Evolutionary conservation across 2,113 vertebrate species (phyloP).

Genomic region (Strigops habroptila): DNA sequence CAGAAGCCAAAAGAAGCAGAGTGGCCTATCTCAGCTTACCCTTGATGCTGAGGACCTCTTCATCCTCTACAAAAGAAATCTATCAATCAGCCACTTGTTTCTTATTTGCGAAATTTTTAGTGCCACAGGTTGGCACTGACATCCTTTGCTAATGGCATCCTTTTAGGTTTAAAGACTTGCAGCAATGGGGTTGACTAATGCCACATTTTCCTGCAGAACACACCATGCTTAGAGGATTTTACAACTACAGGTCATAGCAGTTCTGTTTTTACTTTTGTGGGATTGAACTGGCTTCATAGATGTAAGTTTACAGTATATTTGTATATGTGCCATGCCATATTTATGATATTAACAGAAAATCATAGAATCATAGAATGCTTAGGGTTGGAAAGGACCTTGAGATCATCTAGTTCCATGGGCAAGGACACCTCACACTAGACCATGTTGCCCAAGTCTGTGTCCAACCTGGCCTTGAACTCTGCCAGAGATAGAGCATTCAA

Average conservation of each 20-base stretch:
- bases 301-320: not conserved
- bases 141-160: not conserved
- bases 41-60: not conserved
- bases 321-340: not conserved
- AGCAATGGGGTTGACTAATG: not conserved
- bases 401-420: not conserved
- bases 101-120: not conserved
- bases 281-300: not conserved
- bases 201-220: rapidly evolving
- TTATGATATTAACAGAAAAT: not conserved
- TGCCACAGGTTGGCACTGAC: not conserved
- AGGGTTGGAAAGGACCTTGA: not conserved
- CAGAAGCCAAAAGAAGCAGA: not conserved
- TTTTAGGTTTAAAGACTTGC: not conserved
- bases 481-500: not conserved
- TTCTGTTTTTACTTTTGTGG: not conserved
- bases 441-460: not conserved
- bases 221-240: not conserved
- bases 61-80: not conserved
- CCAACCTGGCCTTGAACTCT: not conserved
- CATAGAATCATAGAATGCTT: not conserved
- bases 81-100: not conserved
- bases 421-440: not conserved
- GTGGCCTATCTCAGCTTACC: not conserved
- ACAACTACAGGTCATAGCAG: not conserved